Percentiles rank a stretch among this genome's conserved stretches.
Evolutionary conservation across 35 echinoderm and acorn worm species (phyloP).

Genomic region (Strongylocentrotus purpuratus): DNA sequence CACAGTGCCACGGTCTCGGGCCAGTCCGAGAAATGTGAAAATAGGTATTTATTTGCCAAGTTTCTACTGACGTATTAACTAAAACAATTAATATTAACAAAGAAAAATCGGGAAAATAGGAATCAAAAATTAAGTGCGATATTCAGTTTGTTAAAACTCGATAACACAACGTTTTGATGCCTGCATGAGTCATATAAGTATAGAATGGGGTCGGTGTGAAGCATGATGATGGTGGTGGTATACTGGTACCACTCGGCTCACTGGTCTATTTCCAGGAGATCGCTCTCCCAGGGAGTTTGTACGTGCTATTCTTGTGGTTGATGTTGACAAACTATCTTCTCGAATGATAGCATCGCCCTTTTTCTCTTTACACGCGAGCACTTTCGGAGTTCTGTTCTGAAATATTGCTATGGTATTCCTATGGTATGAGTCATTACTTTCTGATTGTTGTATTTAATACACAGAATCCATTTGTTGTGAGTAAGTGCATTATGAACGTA

Average conservation of each 20-base stretch:
- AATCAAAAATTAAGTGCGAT: not conserved
- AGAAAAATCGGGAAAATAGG: too few relatives aligned
- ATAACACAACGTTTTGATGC: not conserved
- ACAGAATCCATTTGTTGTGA: too few relatives aligned
- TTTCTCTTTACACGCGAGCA: not conserved
- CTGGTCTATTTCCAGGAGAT: not conserved
- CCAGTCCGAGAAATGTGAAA: too few relatives aligned
- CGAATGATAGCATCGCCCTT: not conserved
- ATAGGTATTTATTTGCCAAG: too few relatives aligned
- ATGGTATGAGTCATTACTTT: not conserved
- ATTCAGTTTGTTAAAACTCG: too few relatives aligned
- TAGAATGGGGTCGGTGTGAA: not conserved
- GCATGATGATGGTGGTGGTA: too few relatives aligned
- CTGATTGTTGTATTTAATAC: too few relatives aligned
- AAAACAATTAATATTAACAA: too few relatives aligned
- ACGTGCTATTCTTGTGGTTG: constrained; percentile 15
- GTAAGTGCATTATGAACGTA: too few relatives aligned
- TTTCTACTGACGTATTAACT: too few relatives aligned
- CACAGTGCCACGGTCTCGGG: too few relatives aligned
- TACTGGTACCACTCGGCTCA: not conserved
- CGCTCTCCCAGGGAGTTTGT: not conserved
- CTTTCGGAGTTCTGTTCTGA: not conserved
- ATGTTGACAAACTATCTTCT: constrained; percentile 8
- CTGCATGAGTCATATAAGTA: not conserved
- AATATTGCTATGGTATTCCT: not conserved